Evolutionary conservation across 2,888 invertebrate genomes (phyloP), one percentile per base, ranked within the genome.

Genomic region (Tubulanus polymorphus): DNA sequence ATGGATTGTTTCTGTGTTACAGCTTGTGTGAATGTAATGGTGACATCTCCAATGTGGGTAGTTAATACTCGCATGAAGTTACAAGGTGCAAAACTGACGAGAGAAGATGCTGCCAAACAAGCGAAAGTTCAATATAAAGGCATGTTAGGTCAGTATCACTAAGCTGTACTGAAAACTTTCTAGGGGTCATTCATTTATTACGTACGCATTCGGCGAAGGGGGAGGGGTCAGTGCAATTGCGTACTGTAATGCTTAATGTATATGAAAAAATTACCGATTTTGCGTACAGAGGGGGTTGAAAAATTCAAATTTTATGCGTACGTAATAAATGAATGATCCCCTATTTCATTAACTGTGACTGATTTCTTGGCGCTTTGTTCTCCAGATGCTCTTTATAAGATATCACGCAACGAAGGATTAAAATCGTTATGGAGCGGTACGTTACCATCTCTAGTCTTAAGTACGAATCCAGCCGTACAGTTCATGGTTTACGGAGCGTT

Each of bases 1-100:
- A n/a, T n/a, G n/a, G n/a, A n/a, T n/a, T n/a, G n/a, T n/a, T n/a
- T n/a, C n/a, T n/a, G n/a, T 32, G 61, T 67, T 68, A n/a, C 64
- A 84, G 84, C 84, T 46, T 84, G 87, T 52, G 83, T 90, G 18
- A 93, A 93, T 81, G 93, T 93, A 2, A 76, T 93, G 26, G 75
- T 86, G 12, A 93, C 93, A 27, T 91, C 90, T 23, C 94, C 93
- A 0, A 81, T 94, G 29, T 93, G 93, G 93, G 92, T 93, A 47
- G 92, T 91, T 0, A 93, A 93, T 71, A 91, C 91, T 5, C 83
- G 93, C 61, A 83, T 93, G 73, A 93, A 93, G 81, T 85, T 92
- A 81, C 86, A 87, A 63, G 88, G 87, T 37, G 73, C 71, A 41
- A 69, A 71, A 41, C 63, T 74, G 25, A 61, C 70, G 51, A 69